phyloP scores from a whole-genome alignment of 2,888 invertebrate species.

The Ormyrus rosae region DNA sequence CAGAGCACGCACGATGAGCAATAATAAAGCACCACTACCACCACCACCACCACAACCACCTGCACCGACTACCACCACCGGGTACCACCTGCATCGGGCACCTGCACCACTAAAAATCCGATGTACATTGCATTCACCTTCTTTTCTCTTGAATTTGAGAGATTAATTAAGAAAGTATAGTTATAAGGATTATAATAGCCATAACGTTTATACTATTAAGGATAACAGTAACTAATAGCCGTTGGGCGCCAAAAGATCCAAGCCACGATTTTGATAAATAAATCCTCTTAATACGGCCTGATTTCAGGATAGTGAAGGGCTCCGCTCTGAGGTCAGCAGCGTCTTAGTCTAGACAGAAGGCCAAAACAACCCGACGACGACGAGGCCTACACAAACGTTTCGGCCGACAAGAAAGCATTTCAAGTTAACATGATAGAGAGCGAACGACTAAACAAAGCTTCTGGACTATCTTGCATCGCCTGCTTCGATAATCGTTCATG shows the following conservation, averaged over 20 bases:
- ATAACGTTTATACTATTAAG: neutral
- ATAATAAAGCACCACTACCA: slow-evolving; percentile 19
- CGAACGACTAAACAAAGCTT: neutral
- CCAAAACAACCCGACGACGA: neutral
- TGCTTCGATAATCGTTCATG: neutral
- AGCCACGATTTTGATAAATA: slow-evolving; percentile 15
- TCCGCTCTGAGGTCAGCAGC: slow-evolving; percentile 1
- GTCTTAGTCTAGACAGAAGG: neutral
- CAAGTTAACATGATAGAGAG: slow-evolving; percentile 16
- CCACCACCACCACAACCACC: slow-evolving; percentile 13
- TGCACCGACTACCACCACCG: slow-evolving; percentile 12
- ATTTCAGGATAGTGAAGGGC: slow-evolving; percentile 52
- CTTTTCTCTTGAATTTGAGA: neutral
- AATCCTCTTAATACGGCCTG: slow-evolving; percentile 41
- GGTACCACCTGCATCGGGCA: slow-evolving; percentile 5
- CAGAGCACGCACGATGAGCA: slow-evolving; percentile 14
- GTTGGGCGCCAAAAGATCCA: neutral
- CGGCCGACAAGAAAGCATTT: too few species aligned
- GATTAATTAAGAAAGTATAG: too few species aligned
- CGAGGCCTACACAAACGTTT: neutral
- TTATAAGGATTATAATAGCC: too few species aligned
- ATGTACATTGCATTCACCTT: slow-evolving; percentile 13
- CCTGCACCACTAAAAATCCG: slow-evolving; percentile 6
- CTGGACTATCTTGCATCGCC: neutral
- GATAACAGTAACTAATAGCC: neutral